These are phyloP conservation scores for Gallirallus australis DNA, from an alignment of 2,797 vertebrate genomes.

Conservation along the genomic window DNA sequence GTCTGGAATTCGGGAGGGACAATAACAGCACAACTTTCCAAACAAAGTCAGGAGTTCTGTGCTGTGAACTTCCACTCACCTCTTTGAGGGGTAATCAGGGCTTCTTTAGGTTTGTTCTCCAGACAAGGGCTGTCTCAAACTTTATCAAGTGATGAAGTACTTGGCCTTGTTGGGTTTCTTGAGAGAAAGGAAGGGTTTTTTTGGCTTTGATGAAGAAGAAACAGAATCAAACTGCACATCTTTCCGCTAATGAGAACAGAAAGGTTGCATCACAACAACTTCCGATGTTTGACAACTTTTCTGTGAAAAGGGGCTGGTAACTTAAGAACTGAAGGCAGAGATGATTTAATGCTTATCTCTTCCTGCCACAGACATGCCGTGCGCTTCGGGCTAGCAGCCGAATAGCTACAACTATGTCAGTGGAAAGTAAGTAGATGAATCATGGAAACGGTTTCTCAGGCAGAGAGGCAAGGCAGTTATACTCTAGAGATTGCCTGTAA, in stretches of 20 bases:
- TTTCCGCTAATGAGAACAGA: slow-evolving; percentile 36
- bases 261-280: slow-evolving; percentile 46
- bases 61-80: background rate
- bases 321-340: slow-evolving; percentile 21
- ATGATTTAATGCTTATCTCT: slow-evolving; percentile 64
- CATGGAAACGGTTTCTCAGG: slow-evolving; percentile 42
- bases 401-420: slow-evolving; percentile 25
- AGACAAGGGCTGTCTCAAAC: background rate
- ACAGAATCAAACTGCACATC: slow-evolving; percentile 34
- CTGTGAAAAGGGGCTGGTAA: slow-evolving; percentile 50
- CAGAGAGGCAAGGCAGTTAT: background rate
- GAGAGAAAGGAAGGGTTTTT: background rate
- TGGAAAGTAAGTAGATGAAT: slow-evolving; percentile 64
- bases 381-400: background rate
- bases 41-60: background rate
- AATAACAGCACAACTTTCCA: background rate
- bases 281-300: slow-evolving; percentile 48
- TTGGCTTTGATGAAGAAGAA: slow-evolving; percentile 12
- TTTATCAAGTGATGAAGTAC: background rate
- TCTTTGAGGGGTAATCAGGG: background rate
- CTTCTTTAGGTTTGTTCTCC: background rate
- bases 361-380: slow-evolving; percentile 42
- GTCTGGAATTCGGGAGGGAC: background rate
- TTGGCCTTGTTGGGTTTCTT: background rate
- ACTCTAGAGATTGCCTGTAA: background rate